Conservation (phyloP, 2,888 invertebrate species). For the Pyrocoelia pectoralis region DNA sequence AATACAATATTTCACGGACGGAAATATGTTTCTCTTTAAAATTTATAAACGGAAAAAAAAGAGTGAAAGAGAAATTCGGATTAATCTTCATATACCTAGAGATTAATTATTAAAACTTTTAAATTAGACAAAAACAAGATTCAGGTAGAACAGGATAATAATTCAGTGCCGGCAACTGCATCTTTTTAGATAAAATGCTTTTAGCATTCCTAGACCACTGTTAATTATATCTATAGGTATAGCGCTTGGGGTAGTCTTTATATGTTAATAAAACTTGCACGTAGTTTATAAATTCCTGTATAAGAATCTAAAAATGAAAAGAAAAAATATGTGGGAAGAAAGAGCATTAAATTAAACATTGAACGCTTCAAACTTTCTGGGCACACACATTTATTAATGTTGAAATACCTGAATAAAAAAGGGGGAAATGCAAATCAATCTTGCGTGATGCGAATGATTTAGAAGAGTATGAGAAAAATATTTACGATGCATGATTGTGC, state of each 20-base stretch:
- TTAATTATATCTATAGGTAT: neutral
- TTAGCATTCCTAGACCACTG: conserved; percentile 1
- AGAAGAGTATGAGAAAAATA: neutral
- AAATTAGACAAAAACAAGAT: conserved; percentile 2
- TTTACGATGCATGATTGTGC: neutral
- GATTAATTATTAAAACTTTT: conserved; percentile 3
- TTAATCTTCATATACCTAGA: neutral
- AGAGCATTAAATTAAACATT: neutral
- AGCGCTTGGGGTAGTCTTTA: neutral
- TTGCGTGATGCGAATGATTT: neutral
- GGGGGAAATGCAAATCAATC: neutral
- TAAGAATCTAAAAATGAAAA: neutral
- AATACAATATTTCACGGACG: neutral
- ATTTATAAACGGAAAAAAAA: neutral
- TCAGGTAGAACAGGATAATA: neutral
- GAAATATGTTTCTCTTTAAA: neutral
- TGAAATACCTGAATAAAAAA: conserved; percentile 1
- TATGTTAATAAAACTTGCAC: conserved; percentile 1
- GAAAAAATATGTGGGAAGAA: conserved; percentile 1
- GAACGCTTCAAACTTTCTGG: neutral
- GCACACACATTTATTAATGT: neutral
- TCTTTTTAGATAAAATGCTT: neutral
- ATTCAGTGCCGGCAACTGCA: neutral
- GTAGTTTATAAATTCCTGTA: conserved; percentile 1
- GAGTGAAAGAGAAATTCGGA: neutral